Evolutionary conservation across 2,113 vertebrate species (phyloP).

Genomic region (Cathartes aura): DNA sequence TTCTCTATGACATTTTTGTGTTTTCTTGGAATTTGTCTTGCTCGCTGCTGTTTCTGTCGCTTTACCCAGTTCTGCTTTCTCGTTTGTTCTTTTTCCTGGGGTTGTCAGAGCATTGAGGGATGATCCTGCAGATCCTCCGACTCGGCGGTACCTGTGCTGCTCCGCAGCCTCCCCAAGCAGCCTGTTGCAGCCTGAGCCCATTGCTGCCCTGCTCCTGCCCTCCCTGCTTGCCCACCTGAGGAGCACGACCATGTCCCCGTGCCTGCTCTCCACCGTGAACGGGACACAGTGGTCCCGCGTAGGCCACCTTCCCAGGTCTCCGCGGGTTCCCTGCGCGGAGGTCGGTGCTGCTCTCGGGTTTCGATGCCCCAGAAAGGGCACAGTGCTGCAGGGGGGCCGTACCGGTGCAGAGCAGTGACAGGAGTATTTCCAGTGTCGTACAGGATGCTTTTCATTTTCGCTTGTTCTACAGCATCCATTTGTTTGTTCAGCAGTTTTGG

Average conservation of each 20-base stretch:
- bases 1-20: background rate
- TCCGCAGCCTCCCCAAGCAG: fast-evolving
- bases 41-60: background rate
- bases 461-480: background rate
- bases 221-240: fast-evolving
- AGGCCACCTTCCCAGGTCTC: fast-evolving
- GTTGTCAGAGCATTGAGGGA: fast-evolving
- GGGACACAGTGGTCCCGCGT: fast-evolving
- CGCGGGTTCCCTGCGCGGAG: fast-evolving
- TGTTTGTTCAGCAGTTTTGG: background rate
- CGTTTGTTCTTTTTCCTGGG: background rate
- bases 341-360: background rate
- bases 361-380: background rate
- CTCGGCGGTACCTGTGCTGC: fast-evolving
- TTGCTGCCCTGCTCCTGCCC: background rate
- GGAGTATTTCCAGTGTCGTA: background rate
- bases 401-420: background rate
- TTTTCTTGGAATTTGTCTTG: background rate
- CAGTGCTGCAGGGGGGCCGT: background rate
- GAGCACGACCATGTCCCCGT: fast-evolving
- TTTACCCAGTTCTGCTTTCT: background rate
- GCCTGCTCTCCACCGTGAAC: fast-evolving
- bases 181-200: background rate
- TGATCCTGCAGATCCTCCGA: fast-evolving
- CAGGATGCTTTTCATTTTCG: background rate